Evolutionary conservation across 2,797 vertebrate species (phyloP).

Genomic region (Poeciliopsis turneri): DNA sequence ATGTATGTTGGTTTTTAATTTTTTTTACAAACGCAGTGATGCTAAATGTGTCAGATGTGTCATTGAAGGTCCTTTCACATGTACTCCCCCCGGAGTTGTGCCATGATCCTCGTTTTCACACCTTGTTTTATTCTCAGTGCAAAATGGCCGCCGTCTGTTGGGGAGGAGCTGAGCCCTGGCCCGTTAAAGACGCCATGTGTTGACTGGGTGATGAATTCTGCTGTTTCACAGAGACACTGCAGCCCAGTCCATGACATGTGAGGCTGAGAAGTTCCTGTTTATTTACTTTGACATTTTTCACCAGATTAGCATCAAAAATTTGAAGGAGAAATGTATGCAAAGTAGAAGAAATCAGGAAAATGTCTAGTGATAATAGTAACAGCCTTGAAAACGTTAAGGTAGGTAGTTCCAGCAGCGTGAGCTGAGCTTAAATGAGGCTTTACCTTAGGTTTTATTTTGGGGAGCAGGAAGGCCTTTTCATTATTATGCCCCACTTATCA

Average conservation of each 20-base stretch:
- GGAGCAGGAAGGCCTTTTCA: constrained; percentile 40
- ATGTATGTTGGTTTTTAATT: background rate
- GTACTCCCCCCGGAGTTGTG: constrained; percentile 22
- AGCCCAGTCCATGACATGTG: constrained; percentile 34
- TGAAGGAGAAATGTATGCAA: constrained; percentile 20
- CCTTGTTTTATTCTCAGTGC: constrained; percentile 71
- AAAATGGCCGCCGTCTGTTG: constrained; percentile 66
- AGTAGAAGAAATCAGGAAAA: background rate
- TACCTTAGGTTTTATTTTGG: constrained; percentile 37
- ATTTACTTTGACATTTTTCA: constrained; percentile 16
- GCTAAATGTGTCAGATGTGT: constrained; percentile 48
- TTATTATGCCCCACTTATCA: constrained; percentile 73
- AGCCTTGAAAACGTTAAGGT: constrained; percentile 32
- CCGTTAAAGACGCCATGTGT: constrained; percentile 38
- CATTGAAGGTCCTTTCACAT: constrained; percentile 65
- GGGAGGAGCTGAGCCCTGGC: constrained; percentile 50
- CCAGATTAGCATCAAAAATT: constrained; percentile 23
- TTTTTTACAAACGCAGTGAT: constrained; percentile 27
- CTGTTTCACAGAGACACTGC: constrained; percentile 14
- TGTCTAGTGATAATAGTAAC: background rate
- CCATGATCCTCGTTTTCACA: constrained; percentile 62
- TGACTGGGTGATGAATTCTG: constrained; percentile 45
- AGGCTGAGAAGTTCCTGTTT: constrained; percentile 32
- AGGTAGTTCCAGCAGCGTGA: constrained; percentile 37
- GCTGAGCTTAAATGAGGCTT: constrained; percentile 48